A percentile compares a stretch with the other conserved stretches of the same genome.
Evolutionary conservation across 1,140 invertebrate genomes (phyloP).

Genomic region (Drepana arcuata): DNA sequence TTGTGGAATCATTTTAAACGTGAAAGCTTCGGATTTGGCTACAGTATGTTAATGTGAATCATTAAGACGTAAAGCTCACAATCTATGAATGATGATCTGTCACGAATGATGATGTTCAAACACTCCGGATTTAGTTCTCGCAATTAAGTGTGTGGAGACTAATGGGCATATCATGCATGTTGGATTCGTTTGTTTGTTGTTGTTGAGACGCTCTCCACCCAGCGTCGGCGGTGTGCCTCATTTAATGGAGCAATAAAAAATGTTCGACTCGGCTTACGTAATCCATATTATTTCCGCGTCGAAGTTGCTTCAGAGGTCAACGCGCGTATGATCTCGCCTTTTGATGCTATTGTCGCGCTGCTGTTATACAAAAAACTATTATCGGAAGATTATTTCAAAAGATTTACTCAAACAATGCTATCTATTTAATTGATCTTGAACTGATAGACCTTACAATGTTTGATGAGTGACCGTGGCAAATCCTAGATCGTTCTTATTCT

Average conservation of each 20-base stretch:
- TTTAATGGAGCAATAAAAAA: conserved; percentile 68
- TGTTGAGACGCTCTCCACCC: conserved; percentile 46
- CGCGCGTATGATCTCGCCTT: conserved; percentile 42
- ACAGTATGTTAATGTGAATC: no score
- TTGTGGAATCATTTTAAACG: no score
- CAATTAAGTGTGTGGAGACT: conserved; percentile 37
- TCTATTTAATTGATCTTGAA: conserved; percentile 2
- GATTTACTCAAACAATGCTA: no score
- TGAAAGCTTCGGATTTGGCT: no score
- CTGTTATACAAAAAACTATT: no score
- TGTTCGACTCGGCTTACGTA: conserved; percentile 63
- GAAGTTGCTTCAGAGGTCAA: conserved; percentile 43
- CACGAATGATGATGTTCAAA: conserved; percentile 15
- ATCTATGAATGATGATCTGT: conserved; percentile 10
- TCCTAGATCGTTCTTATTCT: no score
- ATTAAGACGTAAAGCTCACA: no score
- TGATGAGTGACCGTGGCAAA: neutral
- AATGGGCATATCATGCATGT: conserved; percentile 30
- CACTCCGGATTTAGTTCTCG: conserved; percentile 15
- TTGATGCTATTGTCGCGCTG: conserved; percentile 25
- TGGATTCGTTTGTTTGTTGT: conserved; percentile 40
- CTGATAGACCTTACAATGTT: conserved; percentile 1
- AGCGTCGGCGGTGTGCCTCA: conserved; percentile 53
- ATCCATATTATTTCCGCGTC: conserved; percentile 64
- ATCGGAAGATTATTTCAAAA: no score